Evolutionary conservation across 2,888 invertebrate species (phyloP), one percentile per base, ranked within the genome.

Genomic region (Latheticus oryzae): DNA sequence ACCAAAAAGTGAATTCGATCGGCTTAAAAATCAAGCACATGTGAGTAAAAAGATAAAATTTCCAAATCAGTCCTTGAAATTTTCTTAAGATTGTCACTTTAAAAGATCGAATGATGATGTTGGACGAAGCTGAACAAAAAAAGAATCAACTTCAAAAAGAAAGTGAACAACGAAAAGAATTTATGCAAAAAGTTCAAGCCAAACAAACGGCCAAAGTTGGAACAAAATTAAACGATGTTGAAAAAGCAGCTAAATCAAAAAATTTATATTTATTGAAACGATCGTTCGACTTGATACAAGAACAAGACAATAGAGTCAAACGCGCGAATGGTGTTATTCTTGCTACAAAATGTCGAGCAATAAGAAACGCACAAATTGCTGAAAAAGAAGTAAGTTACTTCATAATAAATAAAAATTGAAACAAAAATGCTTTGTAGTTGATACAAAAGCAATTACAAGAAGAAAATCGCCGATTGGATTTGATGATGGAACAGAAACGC

Each of bases 301-400:
- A 85, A 64, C 82, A 85, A 69, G 86, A 82, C 70, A 90, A 82
- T 72, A 86, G 83, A 81, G 87, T 83, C 66, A 90, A 87, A 76
- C 83, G 80, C 13, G 89, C 90, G 60, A 93, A 92, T 76, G 85
- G 87, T 54, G 82, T 93, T 60, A 91, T 94, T 67, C 78, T 93
- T 5, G 90, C 90, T 8, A 90, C 91, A 11, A 93, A 94, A 76
- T 93, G 93, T 65, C 87, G 91, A 70, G 90, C 92, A 0, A 90
- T 94, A 35, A 80, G 93, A 9, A 91, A 93, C 74, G 92, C 91
- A 0, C 93, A 94, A 80, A 84, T 93, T 56, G 83, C 83, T 0
- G 91, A 91, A 76, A 80, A 79, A 65, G 74, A 76, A 62, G 75
- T 78, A 55, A 69, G 68, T 54, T 53, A 16, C 15, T 2, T 3